Evolutionary conservation across 2,888 invertebrate species (phyloP).

Genomic region (Mythimna ferrago): DNA sequence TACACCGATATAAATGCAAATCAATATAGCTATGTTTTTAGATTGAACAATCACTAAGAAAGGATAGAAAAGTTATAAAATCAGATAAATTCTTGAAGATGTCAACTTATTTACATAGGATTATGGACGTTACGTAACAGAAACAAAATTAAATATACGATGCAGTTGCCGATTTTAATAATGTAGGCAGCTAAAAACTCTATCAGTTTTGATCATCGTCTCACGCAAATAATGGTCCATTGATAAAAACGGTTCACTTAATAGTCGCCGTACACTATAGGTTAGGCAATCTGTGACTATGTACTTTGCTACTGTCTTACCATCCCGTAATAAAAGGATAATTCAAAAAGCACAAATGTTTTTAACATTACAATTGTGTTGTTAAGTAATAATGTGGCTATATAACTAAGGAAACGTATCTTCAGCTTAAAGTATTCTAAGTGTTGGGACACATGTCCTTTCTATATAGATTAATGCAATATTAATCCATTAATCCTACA

Average conservation of each 20-base stretch:
- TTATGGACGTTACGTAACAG: neutral
- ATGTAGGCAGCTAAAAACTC: constrained; percentile 11
- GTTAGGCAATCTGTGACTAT: constrained; percentile 36
- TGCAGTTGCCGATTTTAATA: constrained; percentile 1
- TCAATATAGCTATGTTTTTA: constrained; percentile 23
- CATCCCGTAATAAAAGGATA: neutral
- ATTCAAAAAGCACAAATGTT: neutral
- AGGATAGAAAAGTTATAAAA: constrained; percentile 23
- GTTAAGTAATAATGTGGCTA: too few relatives aligned
- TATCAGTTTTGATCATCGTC: constrained; percentile 47
- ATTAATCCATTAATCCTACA: too few relatives aligned
- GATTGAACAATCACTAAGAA: constrained; percentile 33
- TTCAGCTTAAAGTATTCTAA: neutral
- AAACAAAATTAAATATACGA: neutral
- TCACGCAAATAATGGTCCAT: constrained; percentile 59
- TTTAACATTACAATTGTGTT: neutral
- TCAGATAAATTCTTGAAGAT: neutral
- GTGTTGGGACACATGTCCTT: neutral
- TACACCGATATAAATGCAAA: constrained; percentile 44
- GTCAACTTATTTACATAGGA: constrained; percentile 16
- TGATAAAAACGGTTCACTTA: constrained; percentile 51
- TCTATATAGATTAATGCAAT: too few relatives aligned
- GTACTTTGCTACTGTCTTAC: constrained; percentile 2
- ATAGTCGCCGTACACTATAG: constrained; percentile 22
- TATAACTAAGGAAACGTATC: neutral